phyloP scores from a whole-genome alignment of 2,113 vertebrate species.

The Oophaga pumilio region DNA sequence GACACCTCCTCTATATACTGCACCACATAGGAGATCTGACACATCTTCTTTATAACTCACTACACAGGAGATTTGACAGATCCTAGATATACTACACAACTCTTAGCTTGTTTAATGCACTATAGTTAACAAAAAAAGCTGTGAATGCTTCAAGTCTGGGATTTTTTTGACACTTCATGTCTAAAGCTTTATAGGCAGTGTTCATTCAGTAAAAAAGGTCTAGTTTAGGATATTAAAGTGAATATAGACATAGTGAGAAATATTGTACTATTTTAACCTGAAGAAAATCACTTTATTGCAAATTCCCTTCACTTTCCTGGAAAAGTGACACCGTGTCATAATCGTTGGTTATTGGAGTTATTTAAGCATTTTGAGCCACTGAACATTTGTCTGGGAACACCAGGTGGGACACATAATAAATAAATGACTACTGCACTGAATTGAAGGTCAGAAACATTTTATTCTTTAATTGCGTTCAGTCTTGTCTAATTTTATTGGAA shows the following conservation, averaged over 20 bases:
- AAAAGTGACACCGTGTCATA: slow-evolving; percentile 46
- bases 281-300: slow-evolving; percentile 24
- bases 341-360: slow-evolving; percentile 46
- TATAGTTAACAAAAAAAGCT: too few relatives aligned
- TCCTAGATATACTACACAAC: too few relatives aligned
- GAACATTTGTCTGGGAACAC: slow-evolving; percentile 40
- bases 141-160: too few relatives aligned
- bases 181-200: neutral
- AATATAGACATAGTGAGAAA: neutral
- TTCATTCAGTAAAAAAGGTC: neutral
- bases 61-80: too few relatives aligned
- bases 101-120: too few relatives aligned
- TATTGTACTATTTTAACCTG: neutral
- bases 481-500: slow-evolving; percentile 8
- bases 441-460: slow-evolving; percentile 40
- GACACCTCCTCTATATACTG: too few relatives aligned
- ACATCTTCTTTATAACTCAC: too few relatives aligned
- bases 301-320: slow-evolving; percentile 39
- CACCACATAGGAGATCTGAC: too few relatives aligned
- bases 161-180: too few relatives aligned
- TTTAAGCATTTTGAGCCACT: slow-evolving; percentile 36
- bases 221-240: neutral
- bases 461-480: slow-evolving; percentile 2
- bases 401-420: slow-evolving; percentile 39
- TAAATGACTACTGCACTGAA: slow-evolving; percentile 6